Evolutionary conservation across 2,797 vertebrate species (phyloP), one percentile per base, ranked within the genome.

Genomic region (Tapera naevia): DNA sequence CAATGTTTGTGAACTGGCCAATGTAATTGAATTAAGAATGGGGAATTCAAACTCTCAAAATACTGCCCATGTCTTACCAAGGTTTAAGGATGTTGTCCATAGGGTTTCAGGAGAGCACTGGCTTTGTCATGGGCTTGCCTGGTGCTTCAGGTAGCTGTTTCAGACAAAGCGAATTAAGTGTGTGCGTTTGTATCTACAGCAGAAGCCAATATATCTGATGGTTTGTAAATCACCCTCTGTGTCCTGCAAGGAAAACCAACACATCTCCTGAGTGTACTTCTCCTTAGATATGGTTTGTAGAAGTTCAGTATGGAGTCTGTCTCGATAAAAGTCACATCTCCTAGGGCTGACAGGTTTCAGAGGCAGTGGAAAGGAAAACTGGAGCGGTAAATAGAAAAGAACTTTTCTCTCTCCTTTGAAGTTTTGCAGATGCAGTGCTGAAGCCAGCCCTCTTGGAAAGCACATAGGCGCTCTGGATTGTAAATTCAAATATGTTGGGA

Each of bases 321-420:
- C 62, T 82, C 0, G 0, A 78, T 86, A 72, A 75, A 81, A 9
- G 10, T 50, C 67, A 21, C 30, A 39, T 69, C 70, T 74, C 69
- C 62, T 25, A 60, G 41, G 50, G 50, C 37, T 95, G 81, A 83
- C 51, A 45, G 45, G 17, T 11, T 89, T 67, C 81, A 95, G 71
- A 88, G 78, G 70, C 67, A 70, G 57, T 1, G 0, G 79, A 84
- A 81, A 39, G 71, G 41, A 64, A 92, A 96, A 90, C 33, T 67
- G 78, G 67, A 91, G 65, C 0, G 0, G 65, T 78, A 91, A 73
- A 75, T 9, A 78, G 75, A 86, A 93, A 95, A 65, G 51, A 78
- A 53, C 46, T 93, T 93, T 73, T 43, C 53, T 73, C 15, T 76
- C 56, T 67, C 64, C 84, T 97, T 95, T 95, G 91, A 95, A 93